phyloP scores from a whole-genome alignment of 1,140 invertebrate species.

The Plodia interpunctella region DNA sequence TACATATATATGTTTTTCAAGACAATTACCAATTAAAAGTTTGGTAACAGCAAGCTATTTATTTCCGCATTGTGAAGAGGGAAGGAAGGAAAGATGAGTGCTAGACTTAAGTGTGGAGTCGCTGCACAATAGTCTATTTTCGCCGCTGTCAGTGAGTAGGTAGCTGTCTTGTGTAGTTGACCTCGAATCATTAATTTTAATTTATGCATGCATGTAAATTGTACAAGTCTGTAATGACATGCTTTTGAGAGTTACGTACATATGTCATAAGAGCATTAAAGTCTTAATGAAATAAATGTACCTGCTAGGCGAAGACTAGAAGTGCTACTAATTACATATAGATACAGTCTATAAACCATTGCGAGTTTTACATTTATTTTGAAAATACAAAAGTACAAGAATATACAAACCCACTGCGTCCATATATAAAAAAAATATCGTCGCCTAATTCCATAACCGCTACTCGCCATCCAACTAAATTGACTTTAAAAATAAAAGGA shows the following conservation, averaged over 20 bases:
- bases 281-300: too few species aligned
- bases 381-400: background rate
- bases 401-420: conserved; percentile 56
- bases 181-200: conserved; percentile 27
- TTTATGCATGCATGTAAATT: background rate
- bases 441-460: conserved; percentile 60
- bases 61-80: conserved; percentile 17
- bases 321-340: too few species aligned
- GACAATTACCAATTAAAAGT: conserved; percentile 9
- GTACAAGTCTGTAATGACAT: too few species aligned
- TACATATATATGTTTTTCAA: background rate
- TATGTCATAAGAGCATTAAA: too few species aligned
- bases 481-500: conserved; percentile 14
- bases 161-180: conserved; percentile 27
- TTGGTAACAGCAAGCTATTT: conserved; percentile 6
- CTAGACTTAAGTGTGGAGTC: conserved; percentile 26
- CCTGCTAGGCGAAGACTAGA: too few species aligned
- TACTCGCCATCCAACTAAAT: conserved; percentile 41
- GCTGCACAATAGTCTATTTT: conserved; percentile 34
- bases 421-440: conserved; percentile 51
- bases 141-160: conserved; percentile 12
- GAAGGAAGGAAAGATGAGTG: conserved; percentile 20
- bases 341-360: too few species aligned
- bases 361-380: background rate
- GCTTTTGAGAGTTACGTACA: too few species aligned